Evolutionary conservation across 2,113 vertebrate species (phyloP), one percentile per base, ranked within the genome.

Genomic region (Ornithorhynchus anatinus): DNA sequence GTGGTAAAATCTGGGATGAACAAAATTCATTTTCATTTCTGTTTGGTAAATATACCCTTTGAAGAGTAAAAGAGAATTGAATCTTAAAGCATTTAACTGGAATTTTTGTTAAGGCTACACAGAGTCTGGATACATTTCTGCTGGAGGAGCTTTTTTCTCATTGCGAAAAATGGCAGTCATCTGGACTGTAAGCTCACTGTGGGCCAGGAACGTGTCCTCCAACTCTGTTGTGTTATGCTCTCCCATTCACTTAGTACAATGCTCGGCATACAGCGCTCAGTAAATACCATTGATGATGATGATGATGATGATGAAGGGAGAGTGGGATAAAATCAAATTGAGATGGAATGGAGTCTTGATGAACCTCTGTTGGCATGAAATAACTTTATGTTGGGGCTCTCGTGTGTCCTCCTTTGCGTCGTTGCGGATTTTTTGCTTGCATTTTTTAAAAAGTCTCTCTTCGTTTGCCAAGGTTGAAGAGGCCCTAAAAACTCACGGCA

Each of bases 401-500:
- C 10, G n/a, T n/a, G n/a, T 27, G 23, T 48, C 45, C 23, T 27
- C 14, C n/a, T 48, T 27, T 48, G 14, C 23, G 23, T 48, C 47
- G 17, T n/a, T 20, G 57, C 59, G 4, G 57, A 3, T 25, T 10
- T 62, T 27, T 27, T 38, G 43, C 29, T 72, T 23, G 37, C 53
- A 5, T 9, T 57, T 61, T 3, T 48, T 58, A 38, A 5, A 9
- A 36, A 25, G 38, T 65, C 20, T 27, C 13, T 16, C 27, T 36
- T 59, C 62, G 42, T 3, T 40, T 27, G 82, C n/a, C 32, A 58
- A 89, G 81, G 52, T 83, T 66, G 80, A 89, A 70, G 77, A 89
- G 63, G 80, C 76, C 5, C 3, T 89, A 61, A 86, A 90, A 69
- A 39, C 63, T 76, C 71, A 83, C 22, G 85, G 78, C 37, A 63